A percentile compares a stretch with the other conserved stretches of the same genome.
Conservation (phyloP, 2,797 vertebrate genomes). For the Pogoniulus pusillus region DNA sequence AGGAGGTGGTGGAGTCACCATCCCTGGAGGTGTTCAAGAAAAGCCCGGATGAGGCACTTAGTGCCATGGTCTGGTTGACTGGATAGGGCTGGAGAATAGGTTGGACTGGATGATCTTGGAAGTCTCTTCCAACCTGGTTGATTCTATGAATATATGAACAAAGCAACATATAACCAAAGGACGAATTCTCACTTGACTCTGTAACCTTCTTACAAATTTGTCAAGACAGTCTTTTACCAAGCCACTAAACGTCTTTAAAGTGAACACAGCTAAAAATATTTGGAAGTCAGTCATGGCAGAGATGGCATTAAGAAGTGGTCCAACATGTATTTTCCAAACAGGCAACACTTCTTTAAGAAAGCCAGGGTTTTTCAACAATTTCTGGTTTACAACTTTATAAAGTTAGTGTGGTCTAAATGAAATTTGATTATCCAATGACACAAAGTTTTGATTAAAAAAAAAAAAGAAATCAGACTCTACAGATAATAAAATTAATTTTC, state of each 20-base stretch:
- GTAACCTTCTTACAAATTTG: not conserved
- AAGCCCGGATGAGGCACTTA: too few species aligned
- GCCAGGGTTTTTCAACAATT: not conserved
- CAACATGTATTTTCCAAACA: not conserved
- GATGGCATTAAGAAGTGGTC: not conserved
- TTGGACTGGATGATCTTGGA: too few species aligned
- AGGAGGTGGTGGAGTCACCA: too few species aligned
- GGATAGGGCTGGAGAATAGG: too few species aligned
- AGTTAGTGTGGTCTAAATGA: not conserved
- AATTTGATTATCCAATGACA: not conserved
- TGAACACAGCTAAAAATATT: not conserved
- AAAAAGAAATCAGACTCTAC: not conserved
- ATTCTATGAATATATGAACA: slow-evolving; percentile 18
- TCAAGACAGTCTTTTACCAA: not conserved
- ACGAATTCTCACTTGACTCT: not conserved
- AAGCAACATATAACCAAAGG: not conserved
- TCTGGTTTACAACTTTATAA: not conserved
- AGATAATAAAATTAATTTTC: not conserved
- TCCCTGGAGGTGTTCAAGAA: too few species aligned
- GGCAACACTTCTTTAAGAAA: not conserved
- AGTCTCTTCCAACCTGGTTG: too few species aligned
- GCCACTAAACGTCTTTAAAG: not conserved
- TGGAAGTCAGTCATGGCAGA: not conserved
- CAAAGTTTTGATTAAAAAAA: not conserved
- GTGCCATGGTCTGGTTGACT: too few species aligned